These are phyloP conservation scores for Salmo trutta DNA, from an alignment of 2,797 vertebrate species.

Conservation along the genomic window DNA sequence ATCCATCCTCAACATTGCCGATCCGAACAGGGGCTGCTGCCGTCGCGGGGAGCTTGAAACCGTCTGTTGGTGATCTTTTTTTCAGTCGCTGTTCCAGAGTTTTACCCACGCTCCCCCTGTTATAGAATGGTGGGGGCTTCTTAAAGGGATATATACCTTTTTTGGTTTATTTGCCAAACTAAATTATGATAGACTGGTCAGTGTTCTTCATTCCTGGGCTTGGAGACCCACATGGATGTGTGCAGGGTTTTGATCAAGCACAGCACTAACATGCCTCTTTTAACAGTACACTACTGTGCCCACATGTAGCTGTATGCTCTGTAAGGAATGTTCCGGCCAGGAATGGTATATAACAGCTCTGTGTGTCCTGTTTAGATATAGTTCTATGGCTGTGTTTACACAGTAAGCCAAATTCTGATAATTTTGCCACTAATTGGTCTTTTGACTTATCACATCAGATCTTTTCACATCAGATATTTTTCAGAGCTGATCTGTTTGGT, in stretches of 20 bases:
- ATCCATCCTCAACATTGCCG: constrained; percentile 83
- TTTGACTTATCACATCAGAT: too few species aligned
- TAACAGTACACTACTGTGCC: neutral
- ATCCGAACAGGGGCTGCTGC: constrained; percentile 87
- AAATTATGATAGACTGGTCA: constrained; percentile 58
- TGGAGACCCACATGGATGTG: neutral
- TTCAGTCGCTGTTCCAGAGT: constrained; percentile 90
- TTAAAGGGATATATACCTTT: constrained; percentile 76
- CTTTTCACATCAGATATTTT: too few species aligned
- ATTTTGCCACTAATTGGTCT: too few species aligned
- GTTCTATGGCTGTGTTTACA: too few species aligned
- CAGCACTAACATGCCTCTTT: neutral
- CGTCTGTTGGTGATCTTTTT: constrained; percentile 76
- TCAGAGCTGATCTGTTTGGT: too few species aligned
- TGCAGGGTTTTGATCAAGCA: neutral
- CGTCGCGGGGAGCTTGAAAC: constrained; percentile 89
- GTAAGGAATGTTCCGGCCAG: neutral
- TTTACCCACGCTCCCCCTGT: constrained; percentile 76
- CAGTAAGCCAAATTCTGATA: too few species aligned
- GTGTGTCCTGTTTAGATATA: neutral
- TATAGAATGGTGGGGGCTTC: constrained; percentile 77
- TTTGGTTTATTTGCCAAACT: constrained; percentile 50
- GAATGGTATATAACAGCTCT: neutral
- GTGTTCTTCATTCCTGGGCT: neutral
- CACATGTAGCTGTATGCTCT: neutral